Evolutionary conservation across 2,113 vertebrate species (phyloP), one percentile per base, ranked within the genome.

Genomic region (Dissostichus mawsoni): DNA sequence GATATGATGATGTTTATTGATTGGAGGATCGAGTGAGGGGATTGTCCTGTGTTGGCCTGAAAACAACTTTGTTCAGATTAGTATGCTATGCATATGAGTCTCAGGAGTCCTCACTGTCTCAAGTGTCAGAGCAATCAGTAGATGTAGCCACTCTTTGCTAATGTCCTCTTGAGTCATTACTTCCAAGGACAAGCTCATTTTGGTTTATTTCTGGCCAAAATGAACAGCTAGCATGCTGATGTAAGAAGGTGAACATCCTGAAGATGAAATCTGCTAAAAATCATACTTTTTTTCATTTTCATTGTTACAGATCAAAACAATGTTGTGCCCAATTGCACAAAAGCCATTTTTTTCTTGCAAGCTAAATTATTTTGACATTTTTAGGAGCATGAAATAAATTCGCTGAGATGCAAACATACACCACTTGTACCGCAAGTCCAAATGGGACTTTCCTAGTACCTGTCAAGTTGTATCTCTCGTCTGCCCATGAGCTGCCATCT

Each of bases 381-480:
- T 12, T 47, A 10, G 1, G 23, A 17, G 23, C 12, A 23, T 44
- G 41, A 68, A 41, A 23, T 50, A 33, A 18, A 70, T 57, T 57
- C 8, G 7, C 14, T 17, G 4, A 62, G 45, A 62, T 69, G 63
- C 14, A 66, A 62, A 76, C 7, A 47, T 13, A 25, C 52, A 48
- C 11, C 1, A 25, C 12, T 16, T 44, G 7, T 44, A 36, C 55
- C 44, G 41, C 67, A 10, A 20, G 41, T 69, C 9, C 55, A 25
- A 16, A 18, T 66, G 33, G 44, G 48, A 74, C 20, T 52, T 63
- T 44, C 12, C 18, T 25, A 69, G 78, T 53, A 57, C 41, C 58
- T 78, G 47, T 81, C 74, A 69, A 16, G 18, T 62, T 18, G 10
- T 47, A 66, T 78, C 16, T 64, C 7, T 6, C 8, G 9, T 41